These are phyloP conservation scores for Oncorhynchus tshawytscha DNA, from an alignment of 2,113 vertebrate species.

Conservation along the genomic window DNA sequence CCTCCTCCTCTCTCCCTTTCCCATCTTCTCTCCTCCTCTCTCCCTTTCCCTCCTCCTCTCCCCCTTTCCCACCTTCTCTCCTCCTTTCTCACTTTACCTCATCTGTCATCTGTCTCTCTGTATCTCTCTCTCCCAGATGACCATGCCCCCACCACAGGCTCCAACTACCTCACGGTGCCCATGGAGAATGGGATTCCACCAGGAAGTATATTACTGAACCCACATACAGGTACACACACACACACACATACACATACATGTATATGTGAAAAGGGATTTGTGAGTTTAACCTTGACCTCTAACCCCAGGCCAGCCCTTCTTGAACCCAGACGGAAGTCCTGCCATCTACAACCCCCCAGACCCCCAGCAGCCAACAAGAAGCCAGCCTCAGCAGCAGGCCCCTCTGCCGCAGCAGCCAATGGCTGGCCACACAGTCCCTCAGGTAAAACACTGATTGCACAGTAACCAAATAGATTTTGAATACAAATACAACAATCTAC, in stretches of 20 bases:
- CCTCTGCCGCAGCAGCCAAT: slow-evolving; percentile 70
- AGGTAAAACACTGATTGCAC: slow-evolving; percentile 69
- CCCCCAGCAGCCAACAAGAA: slow-evolving; percentile 80
- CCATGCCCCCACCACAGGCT: slow-evolving; percentile 68
- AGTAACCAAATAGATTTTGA: not conserved
- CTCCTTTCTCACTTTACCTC: slow-evolving; percentile 64
- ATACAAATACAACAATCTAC: not conserved
- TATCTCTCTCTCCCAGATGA: slow-evolving; percentile 68
- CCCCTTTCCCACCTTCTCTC: too few species aligned
- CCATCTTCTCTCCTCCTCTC: too few species aligned
- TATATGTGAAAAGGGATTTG: not conserved
- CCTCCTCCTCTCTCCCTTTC: too few species aligned
- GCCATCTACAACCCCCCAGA: slow-evolving; percentile 91
- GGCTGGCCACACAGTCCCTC: slow-evolving; percentile 74
- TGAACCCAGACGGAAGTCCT: slow-evolving; percentile 92
- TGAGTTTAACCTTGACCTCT: not conserved
- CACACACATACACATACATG: not conserved
- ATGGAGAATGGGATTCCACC: slow-evolving; percentile 89
- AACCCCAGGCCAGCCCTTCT: slow-evolving; percentile 86
- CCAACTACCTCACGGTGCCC: slow-evolving; percentile 81
- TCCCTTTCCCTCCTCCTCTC: too few species aligned
- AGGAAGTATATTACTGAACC: slow-evolving; percentile 92
- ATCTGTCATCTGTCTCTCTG: slow-evolving; percentile 78
- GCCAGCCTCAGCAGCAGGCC: slow-evolving; percentile 73
- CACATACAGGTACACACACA: slow-evolving; percentile 82